These are phyloP conservation scores for Microvelia longipes DNA, from an alignment of 1,140 invertebrate species.

Conservation along the genomic window DNA sequence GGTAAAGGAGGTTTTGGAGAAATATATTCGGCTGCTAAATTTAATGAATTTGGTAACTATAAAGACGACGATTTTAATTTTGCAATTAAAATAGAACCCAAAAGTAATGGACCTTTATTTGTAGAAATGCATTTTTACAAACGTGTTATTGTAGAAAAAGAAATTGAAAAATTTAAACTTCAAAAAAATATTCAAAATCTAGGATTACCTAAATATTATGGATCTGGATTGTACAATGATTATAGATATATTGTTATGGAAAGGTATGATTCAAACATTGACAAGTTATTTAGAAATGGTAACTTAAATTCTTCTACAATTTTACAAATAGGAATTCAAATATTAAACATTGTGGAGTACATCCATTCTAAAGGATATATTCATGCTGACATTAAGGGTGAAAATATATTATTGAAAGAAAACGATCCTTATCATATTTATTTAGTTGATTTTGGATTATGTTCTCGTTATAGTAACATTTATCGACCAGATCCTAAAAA, in stretches of 20 bases:
- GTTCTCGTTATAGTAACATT: constrained; percentile 60
- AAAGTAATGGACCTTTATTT: not conserved
- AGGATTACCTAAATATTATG: constrained; percentile 74
- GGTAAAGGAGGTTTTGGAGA: constrained; percentile 88
- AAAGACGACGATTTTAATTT: not conserved
- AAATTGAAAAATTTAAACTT: constrained; percentile 62
- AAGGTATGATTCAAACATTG: constrained; percentile 72
- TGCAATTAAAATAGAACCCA: not conserved
- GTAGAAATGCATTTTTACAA: not conserved
- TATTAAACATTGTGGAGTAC: constrained; percentile 50
- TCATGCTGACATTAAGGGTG: constrained; percentile 85
- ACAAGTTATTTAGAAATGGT: constrained; percentile 58
- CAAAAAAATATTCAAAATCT: constrained; percentile 53
- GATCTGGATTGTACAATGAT: constrained; percentile 59
- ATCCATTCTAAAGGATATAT: constrained; percentile 73
- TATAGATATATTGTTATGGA: constrained; percentile 88
- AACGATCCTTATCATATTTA: constrained; percentile 56
- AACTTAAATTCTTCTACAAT: constrained; percentile 27
- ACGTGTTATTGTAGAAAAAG: constrained; percentile 16
- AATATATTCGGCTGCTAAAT: constrained; percentile 50
- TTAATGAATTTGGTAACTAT: not conserved
- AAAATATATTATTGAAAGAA: constrained; percentile 53
- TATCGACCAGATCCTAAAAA: constrained; percentile 70
- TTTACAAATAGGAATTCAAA: not conserved
- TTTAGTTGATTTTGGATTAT: constrained; percentile 90